These are phyloP conservation scores for Cichlasoma orientale DNA, from an alignment of 2,797 vertebrate species.

Conservation along the genomic window DNA sequence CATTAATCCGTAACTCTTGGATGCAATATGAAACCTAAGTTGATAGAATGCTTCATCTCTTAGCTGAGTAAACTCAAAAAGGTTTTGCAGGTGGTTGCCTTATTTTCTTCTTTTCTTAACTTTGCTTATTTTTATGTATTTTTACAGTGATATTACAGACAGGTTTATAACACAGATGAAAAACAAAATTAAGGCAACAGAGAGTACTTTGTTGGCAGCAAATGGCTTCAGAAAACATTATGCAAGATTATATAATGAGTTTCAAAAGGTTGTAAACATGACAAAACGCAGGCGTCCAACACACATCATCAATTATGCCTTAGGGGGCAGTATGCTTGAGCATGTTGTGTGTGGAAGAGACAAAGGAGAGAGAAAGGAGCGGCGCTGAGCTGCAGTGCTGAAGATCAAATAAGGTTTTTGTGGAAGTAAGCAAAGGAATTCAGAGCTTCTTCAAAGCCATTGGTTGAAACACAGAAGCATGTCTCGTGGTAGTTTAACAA, in stretches of 20 bases:
- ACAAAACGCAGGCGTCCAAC: not conserved
- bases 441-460: not conserved
- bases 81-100: not conserved
- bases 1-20: not conserved
- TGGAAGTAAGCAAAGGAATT: not conserved
- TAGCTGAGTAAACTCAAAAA: not conserved
- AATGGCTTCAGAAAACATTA: not conserved
- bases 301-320: not conserved
- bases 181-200: not conserved
- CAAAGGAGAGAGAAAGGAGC: not conserved
- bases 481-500: not conserved
- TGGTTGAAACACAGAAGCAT: not conserved
- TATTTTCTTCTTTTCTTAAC: not conserved
- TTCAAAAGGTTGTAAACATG: not conserved
- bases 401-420: not conserved
- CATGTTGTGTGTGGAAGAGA: not conserved
- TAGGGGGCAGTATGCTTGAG: not conserved
- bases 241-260: not conserved
- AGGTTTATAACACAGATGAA: not conserved
- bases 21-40: not conserved
- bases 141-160: not conserved
- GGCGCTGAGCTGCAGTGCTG: not conserved
- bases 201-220: not conserved
- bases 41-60: not conserved
- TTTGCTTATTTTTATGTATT: not conserved